Base-by-base conservation (phyloP, 1,140 invertebrate species). In the Temnothorax longispinosus region DNA sequence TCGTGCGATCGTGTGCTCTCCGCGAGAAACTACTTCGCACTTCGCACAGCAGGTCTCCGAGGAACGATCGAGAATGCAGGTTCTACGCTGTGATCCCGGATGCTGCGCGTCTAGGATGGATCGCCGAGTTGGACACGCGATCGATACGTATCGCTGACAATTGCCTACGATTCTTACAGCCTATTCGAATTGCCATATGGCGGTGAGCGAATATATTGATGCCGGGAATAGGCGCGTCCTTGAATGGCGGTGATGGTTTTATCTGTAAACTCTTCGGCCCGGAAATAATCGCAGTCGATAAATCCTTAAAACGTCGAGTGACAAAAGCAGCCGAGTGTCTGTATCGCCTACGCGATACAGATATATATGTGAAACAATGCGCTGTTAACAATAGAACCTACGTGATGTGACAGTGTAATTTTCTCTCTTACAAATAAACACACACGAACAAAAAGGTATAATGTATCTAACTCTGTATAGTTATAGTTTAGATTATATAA, bases 141-240 rank as follows among this genome's bases (percentile, higher is more conserved):
- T 47, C 21, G 41, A 41, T 50, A 15, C 0, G 0, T 11, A 47
- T 47, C 41, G 21, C n/a, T 50, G 41, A 50, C 65, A 50, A 27
- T 47, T 50, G 41, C 21, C 41, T 13, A 11, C 21, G 11, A 27
- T 50, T 47, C 21, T 47, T 8, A 32, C 65, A 7, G 13, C 11
- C 13, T 2, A 32, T 69, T 69, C 21, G 41, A 69, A 69, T 47
- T 47, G 65, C 41, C 65, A 69, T 69, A 69, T 69, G 65, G 65
- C 65, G 41, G 44, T 69, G 41, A 47, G 21, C 65, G 65, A 1
- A 69, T 27, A 69, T 69, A 69, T 69, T 50, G 41, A 69, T 32
- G 65, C 65, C 65, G 65, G 65, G 65, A 69, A 69, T 69, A 69
- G 65, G 65, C 65, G 65, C 65, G 65, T 69, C 65, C 65, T 69